Evolutionary conservation across 2,888 invertebrate species (phyloP), one percentile per base, ranked within the genome.

Genomic region (Drosophila dives): DNA sequence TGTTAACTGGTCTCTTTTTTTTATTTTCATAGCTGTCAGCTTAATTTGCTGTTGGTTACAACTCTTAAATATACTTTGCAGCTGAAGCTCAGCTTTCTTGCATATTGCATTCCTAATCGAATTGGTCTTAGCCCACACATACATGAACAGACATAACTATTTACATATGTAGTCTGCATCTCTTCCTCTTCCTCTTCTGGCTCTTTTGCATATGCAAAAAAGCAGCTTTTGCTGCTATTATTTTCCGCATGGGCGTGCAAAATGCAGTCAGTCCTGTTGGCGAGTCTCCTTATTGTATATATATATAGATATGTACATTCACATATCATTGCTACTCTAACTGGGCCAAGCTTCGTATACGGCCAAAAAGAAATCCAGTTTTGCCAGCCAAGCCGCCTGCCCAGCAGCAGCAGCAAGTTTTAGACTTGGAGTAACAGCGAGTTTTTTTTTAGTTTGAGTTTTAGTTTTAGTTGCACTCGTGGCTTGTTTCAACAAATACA

Each of bases 251-350:
- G 83, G 83, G 88, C 88, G 83, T 84, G 75, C 71, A 63, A 73
- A 77, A 85, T 86, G 89, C 70, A 75, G 84, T 83, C 83, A 88
- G 89, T 84, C 83, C 89, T 84, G 83, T 88, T 89, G 83, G 75
- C 75, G 67, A 77, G 81, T 83, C 72, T 87, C 85, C 85, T 84
- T 59, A 62, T 61, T 70, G 34, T 49, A 61, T 32, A 33, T 12
- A 23, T 20, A 55, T 23, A n/a, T 53, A 32, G 23, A 17, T 20
- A n/a, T 20, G 11, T 33, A 20, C 38, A 23, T 48, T n/a, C 45
- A 63, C 53, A 56, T 67, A 61, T 72, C 55, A 59, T 80, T 67
- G 81, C 68, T 64, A 54, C 71, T 67, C 89, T 86, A 88, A 84
- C 89, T 84, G 83, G 83, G 83, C 89, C 83, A 84, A 84, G 83